Conservation (phyloP, 2,113 vertebrate species). For the Lutjanus erythropterus region DNA sequence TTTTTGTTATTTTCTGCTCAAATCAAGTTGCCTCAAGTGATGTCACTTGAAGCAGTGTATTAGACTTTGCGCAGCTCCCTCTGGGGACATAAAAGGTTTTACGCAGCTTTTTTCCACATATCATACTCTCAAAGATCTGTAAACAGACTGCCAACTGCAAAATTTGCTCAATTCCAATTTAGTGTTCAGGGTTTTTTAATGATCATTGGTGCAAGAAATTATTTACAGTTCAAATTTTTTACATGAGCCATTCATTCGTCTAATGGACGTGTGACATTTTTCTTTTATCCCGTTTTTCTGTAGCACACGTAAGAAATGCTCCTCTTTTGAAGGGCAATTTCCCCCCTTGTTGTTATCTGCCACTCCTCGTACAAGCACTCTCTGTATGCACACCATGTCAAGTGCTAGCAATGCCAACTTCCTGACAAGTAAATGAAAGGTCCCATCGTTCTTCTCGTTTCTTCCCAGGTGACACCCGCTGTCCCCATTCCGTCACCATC, state of each 20-base stretch:
- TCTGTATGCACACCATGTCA: slow-evolving; percentile 76
- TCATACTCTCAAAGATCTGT: neutral
- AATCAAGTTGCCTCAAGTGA: neutral
- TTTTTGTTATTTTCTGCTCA: no score
- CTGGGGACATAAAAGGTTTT: neutral
- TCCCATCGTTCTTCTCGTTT: slow-evolving; percentile 79
- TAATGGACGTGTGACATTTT: slow-evolving; percentile 17
- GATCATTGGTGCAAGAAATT: slow-evolving; percentile 19
- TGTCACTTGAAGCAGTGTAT: neutral
- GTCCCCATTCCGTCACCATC: slow-evolving; percentile 87
- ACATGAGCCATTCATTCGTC: slow-evolving; percentile 8
- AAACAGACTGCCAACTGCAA: neutral
- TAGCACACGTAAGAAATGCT: slow-evolving; percentile 24
- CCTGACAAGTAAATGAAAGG: slow-evolving; percentile 83
- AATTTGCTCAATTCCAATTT: neutral
- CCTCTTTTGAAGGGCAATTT: slow-evolving; percentile 63
- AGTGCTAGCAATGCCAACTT: slow-evolving; percentile 70
- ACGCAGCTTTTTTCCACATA: neutral
- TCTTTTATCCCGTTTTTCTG: slow-evolving; percentile 18
- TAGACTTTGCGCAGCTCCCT: neutral
- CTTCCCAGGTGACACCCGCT: slow-evolving; percentile 83
- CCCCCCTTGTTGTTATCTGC: slow-evolving; percentile 64
- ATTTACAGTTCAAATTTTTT: neutral
- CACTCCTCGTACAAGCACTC: slow-evolving; percentile 64
- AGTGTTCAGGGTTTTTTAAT: neutral